Conservation (phyloP, 1,140 invertebrate species). For the Caenorhabditis elegans region DNA sequence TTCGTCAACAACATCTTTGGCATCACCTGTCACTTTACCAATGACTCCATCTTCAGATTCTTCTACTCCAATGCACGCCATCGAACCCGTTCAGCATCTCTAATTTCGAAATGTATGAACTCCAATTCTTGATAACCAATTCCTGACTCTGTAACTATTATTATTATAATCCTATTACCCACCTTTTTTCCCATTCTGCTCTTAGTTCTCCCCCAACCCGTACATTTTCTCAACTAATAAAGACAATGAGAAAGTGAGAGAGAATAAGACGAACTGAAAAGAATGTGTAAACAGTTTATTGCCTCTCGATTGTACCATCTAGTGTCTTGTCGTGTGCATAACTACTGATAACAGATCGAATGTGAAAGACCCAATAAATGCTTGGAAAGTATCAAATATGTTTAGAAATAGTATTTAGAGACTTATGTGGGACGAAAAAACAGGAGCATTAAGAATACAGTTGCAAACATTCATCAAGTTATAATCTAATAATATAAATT, state of each 20-base stretch:
- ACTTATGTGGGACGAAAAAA: not conserved
- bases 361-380: conserved; percentile 26
- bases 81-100: conserved; percentile 6
- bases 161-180: conserved; percentile 18
- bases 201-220: too few species aligned
- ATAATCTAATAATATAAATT: too few species aligned
- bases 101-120: not conserved
- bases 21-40: not conserved
- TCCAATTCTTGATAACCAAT: not conserved
- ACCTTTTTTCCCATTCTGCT: not conserved
- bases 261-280: not conserved
- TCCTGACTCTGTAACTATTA: not conserved
- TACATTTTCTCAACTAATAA: not conserved
- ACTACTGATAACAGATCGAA: not conserved
- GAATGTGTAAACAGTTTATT: conserved; percentile 23
- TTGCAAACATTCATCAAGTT: too few species aligned
- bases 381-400: not conserved
- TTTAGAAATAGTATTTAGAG: not conserved
- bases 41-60: not conserved
- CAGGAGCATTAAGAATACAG: not conserved
- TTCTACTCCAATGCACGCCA: conserved; percentile 22
- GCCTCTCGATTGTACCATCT: conserved; percentile 17
- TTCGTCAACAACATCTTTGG: not conserved
- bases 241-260: not conserved
- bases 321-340: conserved; percentile 20